Evolutionary conservation across 2,888 invertebrate genomes (phyloP), one percentile per base, ranked within the genome.

Genomic region (Drosophila prolongata): DNA sequence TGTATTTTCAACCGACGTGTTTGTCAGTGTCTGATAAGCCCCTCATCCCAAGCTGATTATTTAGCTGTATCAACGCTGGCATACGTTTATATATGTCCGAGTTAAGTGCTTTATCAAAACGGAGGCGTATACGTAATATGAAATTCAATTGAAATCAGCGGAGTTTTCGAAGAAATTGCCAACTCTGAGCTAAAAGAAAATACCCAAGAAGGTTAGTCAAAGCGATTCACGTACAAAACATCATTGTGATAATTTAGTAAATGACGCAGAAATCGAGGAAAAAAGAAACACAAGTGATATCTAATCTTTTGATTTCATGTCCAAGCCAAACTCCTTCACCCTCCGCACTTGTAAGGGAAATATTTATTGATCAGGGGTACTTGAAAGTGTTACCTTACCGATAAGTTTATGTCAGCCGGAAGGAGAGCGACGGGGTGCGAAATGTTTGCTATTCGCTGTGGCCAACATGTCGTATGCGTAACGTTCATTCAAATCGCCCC

Each of bases 191-290:
- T 16, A 3, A 34, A 47, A 34, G 30, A 10, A 14, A 16, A 30
- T 16, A 30, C 24, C n/a, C 8, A 6, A 37, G 13, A 64, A 55
- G 71, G 71, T 71, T 64, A 73, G 71, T 71, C 35, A 24, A 24
- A 42, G 13, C 50, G 38, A 56, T 30, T 50, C 10, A 4, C 14
- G 13, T 14, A 43, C 44, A 47, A 47, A 52, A 61, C 69, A 86
- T 77, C 75, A 84, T 74, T 66, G 50, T 76, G 83, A 88, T 79
- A 86, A 75, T 78, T 80, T 80, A 66, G 83, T 82, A 78, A 80
- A 81, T 89, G 85, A 82, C 87, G 87, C 87, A 89, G 82, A 85
- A 71, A 61, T 81, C 50, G 19, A 46, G 24, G 50, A 47, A 38
- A 19, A 42, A 42, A 24, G 38, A 49, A 34, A 65, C 40, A 49